phyloP scores from a whole-genome alignment of 1,140 invertebrate species.

The Sitophilus oryzae region DNA sequence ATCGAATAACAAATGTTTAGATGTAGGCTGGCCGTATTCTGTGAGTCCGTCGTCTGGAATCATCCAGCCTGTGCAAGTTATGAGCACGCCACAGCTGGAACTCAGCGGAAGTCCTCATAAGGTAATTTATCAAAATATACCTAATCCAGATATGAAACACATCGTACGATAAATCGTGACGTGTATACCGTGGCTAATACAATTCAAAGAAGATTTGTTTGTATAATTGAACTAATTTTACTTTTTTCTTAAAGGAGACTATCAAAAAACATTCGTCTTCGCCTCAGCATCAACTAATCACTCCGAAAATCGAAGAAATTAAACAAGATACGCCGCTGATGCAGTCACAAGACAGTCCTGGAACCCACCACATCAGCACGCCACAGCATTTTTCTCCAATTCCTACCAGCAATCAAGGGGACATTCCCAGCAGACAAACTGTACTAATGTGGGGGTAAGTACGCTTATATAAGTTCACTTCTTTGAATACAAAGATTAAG shows the following conservation, averaged over 20 bases:
- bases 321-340: conserved; percentile 49
- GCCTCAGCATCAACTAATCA: conserved; percentile 50
- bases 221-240: not conserved
- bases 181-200: too few relatives aligned
- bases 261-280: conserved; percentile 50
- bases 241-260: conserved; percentile 4
- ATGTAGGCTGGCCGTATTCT: conserved; percentile 46
- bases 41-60: conserved; percentile 48
- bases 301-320: conserved; percentile 60
- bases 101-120: conserved; percentile 41
- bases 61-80: conserved; percentile 48
- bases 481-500: too few relatives aligned
- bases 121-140: conserved; percentile 40
- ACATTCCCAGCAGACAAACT: conserved; percentile 65
- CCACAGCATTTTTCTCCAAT: conserved; percentile 48
- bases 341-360: conserved; percentile 43
- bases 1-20: conserved; percentile 45
- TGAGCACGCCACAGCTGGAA: conserved; percentile 43
- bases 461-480: too few relatives aligned
- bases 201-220: too few relatives aligned
- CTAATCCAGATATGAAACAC: too few relatives aligned
- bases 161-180: too few relatives aligned
- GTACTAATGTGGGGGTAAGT: conserved; percentile 76
- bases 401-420: conserved; percentile 33
- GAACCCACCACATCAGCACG: conserved; percentile 45